Percentiles rank a stretch among this genome's conserved stretches.
Conservation (phyloP, 23 tunicate genomes). For the Phallusia fumigata region DNA sequence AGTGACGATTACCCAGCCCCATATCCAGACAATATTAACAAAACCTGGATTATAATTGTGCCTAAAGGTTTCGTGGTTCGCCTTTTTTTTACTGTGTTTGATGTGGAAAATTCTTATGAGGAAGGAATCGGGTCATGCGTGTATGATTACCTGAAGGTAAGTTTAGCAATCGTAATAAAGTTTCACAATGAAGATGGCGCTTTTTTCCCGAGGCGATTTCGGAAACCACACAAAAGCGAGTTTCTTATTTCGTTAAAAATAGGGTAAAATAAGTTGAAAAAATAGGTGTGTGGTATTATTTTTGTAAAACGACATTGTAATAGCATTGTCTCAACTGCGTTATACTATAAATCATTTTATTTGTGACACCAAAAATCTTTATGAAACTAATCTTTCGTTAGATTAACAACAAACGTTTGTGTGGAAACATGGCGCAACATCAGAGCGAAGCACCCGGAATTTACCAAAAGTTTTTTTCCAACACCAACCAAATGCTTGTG, state of each 20-base stretch:
- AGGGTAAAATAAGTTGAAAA: too few relatives aligned
- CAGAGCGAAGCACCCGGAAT: slow-evolving; percentile 21
- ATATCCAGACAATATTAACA: slow-evolving; percentile 34
- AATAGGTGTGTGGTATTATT: too few relatives aligned
- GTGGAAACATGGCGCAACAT: slow-evolving; percentile 18
- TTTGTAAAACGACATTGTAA: too few relatives aligned
- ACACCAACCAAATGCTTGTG: slow-evolving; percentile 29
- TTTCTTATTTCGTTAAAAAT: too few relatives aligned
- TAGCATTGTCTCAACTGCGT: too few relatives aligned
- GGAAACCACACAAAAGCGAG: too few relatives aligned
- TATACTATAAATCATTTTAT: too few relatives aligned
- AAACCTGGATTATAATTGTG: slow-evolving; percentile 40
- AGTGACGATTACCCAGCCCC: slow-evolving; percentile 5
- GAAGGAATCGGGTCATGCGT: slow-evolving; percentile 52
- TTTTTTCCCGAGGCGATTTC: too few relatives aligned
- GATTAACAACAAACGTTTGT: background rate
- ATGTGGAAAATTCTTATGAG: slow-evolving; percentile 83
- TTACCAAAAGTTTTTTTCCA: slow-evolving; percentile 12
- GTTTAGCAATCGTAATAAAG: too few relatives aligned
- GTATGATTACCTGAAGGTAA: slow-evolving; percentile 77
- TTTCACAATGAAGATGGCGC: too few relatives aligned
- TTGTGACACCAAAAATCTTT: too few relatives aligned
- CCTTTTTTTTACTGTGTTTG: slow-evolving; percentile 61
- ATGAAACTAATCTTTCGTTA: too few relatives aligned
- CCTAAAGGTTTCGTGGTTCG: slow-evolving; percentile 39